Evolutionary conservation across 2,797 vertebrate species (phyloP).

Genomic region (Sylvilagus floridanus): DNA sequence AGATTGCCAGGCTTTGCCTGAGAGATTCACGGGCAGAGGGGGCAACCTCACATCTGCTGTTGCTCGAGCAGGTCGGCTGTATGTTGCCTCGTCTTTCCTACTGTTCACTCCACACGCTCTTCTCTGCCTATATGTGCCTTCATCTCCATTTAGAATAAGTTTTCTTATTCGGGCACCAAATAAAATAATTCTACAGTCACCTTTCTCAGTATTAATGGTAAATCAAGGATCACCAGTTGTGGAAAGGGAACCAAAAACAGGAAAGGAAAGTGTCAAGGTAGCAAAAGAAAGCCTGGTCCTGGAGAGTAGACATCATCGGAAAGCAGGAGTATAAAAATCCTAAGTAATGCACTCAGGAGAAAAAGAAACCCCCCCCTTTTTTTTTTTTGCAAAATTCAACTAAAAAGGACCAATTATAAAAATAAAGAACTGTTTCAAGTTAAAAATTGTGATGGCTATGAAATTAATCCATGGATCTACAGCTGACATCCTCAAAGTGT

Average conservation of each 20-base stretch:
- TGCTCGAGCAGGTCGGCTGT: not conserved
- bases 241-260: not conserved
- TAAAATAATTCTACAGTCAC: not conserved
- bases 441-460: not conserved
- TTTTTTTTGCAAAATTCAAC: not conserved
- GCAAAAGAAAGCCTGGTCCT: not conserved
- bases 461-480: too few species aligned
- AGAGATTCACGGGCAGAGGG: too few species aligned
- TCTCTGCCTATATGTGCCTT: not conserved
- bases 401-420: not conserved
- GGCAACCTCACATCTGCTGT: not conserved
- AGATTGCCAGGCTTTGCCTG: not conserved
- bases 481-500: too few species aligned
- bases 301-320: not conserved
- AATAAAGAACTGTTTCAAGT: not conserved
- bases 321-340: not conserved
- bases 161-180: not conserved
- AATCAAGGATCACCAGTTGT: not conserved
- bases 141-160: not conserved
- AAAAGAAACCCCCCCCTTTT: too few species aligned
- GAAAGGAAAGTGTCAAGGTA: not conserved
- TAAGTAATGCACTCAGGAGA: not conserved
- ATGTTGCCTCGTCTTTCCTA: not conserved
- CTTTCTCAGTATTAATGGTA: not conserved
- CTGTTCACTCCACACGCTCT: not conserved